Conservation (phyloP, 1,140 invertebrate genomes). For the Drosophila nigromelanica region DNA sequence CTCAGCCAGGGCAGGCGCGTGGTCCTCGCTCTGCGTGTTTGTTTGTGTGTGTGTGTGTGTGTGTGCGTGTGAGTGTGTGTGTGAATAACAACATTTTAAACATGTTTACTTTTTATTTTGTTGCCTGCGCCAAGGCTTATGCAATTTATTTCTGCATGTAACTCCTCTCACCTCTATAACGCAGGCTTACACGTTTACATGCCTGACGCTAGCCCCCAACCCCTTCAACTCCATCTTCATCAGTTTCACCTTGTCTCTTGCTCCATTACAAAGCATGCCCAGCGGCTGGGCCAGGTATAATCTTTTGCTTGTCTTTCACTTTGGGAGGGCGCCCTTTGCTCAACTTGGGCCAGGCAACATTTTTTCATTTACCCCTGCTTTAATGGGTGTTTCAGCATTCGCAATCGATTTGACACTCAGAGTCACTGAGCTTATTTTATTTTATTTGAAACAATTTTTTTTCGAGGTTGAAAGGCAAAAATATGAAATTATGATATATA, state of each 20-base stretch:
- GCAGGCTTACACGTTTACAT: background rate
- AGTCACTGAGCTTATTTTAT: no score
- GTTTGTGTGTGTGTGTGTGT: constrained; percentile 22
- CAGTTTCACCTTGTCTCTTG: constrained; percentile 26
- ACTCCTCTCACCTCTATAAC: background rate
- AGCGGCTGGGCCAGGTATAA: constrained; percentile 72
- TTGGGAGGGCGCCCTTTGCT: constrained; percentile 21
- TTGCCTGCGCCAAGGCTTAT: constrained; percentile 58
- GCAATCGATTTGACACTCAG: background rate
- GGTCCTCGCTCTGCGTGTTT: background rate
- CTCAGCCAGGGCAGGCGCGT: constrained; percentile 17
- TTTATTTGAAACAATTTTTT: no score
- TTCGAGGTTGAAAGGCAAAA: no score
- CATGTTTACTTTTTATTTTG: constrained; percentile 75
- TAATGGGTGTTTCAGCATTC: background rate
- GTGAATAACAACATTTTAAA: constrained; percentile 82
- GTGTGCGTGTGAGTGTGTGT: constrained; percentile 45
- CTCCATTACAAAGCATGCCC: constrained; percentile 74
- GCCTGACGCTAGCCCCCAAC: background rate
- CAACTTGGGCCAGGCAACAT: constrained; percentile 4
- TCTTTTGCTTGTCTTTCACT: constrained; percentile 78
- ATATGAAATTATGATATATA: no score
- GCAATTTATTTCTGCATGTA: constrained; percentile 75
- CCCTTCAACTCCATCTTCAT: constrained; percentile 13
- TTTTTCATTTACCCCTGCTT: background rate